phyloP scores from a whole-genome alignment of 1,140 invertebrate species.

The Drosophila lacertosa region DNA sequence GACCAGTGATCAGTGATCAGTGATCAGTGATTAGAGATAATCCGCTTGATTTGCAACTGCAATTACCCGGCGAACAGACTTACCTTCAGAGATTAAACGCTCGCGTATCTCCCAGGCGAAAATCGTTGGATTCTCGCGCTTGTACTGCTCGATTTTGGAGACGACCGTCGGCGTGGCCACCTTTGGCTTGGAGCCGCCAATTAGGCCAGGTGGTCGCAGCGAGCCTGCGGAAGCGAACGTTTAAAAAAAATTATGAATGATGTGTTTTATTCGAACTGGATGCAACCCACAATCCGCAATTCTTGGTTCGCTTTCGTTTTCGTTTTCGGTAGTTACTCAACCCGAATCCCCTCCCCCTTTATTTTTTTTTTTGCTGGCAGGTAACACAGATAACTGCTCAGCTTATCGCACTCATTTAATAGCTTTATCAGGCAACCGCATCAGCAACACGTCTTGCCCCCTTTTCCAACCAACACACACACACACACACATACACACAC shows the following conservation, averaged over 20 bases:
- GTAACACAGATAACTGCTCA: too few species aligned
- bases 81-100: constrained; percentile 97
- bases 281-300: constrained; percentile 19
- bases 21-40: constrained; percentile 19
- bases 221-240: constrained; percentile 88
- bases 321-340: constrained; percentile 13
- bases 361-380: too few species aligned
- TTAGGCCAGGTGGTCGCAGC: constrained; percentile 95
- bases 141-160: constrained; percentile 98
- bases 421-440: constrained; percentile 66
- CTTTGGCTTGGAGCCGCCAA: constrained; percentile 99
- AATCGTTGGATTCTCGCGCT: constrained; percentile 98
- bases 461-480: constrained; percentile 8
- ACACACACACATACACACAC: too few species aligned
- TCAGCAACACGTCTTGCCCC: constrained; percentile 16
- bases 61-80: constrained; percentile 78
- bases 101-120: constrained; percentile 99
- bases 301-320: constrained; percentile 12
- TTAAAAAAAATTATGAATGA: constrained; percentile 40
- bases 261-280: constrained; percentile 49
- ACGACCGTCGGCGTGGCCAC: constrained; percentile 98
- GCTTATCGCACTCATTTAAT: constrained; percentile 55
- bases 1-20: constrained; percentile 23
- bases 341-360: too few species aligned
- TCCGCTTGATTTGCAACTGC: constrained; percentile 38